Evolutionary conservation across 92 coral and sea anemone species (phyloP).

Genomic region (Muricea muricata): DNA sequence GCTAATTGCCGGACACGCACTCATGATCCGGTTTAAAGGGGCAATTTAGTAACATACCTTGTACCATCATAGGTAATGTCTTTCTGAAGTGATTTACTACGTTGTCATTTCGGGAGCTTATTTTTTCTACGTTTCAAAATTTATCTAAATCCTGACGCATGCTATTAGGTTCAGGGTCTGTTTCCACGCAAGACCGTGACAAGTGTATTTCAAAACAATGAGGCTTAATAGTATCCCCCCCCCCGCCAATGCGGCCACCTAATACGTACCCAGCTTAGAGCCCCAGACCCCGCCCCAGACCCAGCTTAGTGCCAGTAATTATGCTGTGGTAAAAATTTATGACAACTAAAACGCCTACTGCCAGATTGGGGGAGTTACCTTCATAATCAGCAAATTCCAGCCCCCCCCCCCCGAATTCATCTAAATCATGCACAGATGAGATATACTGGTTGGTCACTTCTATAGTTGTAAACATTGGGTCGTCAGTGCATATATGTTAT

Average conservation of each 20-base stretch:
- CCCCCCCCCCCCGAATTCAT: neutral
- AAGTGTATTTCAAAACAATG: conserved; percentile 26
- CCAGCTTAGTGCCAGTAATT: neutral
- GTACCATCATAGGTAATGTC: conserved; percentile 22
- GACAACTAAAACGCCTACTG: no score
- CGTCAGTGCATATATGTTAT: no score
- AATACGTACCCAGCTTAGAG: conserved; percentile 22
- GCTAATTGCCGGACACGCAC: no score
- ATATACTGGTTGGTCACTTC: no score
- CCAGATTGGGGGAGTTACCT: neutral
- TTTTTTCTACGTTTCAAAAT: neutral
- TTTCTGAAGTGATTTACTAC: neutral
- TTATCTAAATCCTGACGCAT: neutral
- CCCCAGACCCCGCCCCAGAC: neutral
- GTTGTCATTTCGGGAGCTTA: neutral
- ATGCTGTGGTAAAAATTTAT: conserved; percentile 11
- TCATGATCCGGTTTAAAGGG: conserved; percentile 35
- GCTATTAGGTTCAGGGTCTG: no score
- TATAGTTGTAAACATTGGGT: no score
- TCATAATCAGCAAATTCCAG: conserved; percentile 22
- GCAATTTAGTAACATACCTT: neutral
- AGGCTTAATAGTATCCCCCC: neutral
- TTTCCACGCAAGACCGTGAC: neutral
- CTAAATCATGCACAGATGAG: neutral
- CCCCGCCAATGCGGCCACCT: neutral